A percentile compares a stretch with the other conserved stretches of the same genome.
phyloP scores from a whole-genome alignment of 2,113 vertebrate species.

The Burhinus oedicnemus region DNA sequence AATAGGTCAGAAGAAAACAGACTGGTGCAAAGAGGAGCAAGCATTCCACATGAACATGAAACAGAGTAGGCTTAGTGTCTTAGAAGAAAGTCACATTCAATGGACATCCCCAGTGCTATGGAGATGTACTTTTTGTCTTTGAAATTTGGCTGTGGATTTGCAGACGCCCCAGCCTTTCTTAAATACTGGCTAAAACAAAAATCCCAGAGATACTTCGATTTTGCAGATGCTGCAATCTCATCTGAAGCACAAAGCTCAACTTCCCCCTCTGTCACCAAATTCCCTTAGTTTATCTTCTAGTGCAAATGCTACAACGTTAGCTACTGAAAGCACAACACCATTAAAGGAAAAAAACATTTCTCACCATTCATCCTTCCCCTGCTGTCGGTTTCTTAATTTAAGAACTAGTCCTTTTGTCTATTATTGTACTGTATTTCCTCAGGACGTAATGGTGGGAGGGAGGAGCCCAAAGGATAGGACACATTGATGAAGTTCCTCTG shows the following conservation, averaged over 20 bases:
- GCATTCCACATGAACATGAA: background rate
- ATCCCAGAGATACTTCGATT: background rate
- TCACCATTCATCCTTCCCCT: background rate
- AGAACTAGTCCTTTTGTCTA: background rate
- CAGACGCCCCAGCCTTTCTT: background rate
- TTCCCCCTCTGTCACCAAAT: background rate
- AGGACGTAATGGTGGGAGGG: background rate
- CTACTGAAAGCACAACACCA: background rate
- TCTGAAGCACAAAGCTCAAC: background rate
- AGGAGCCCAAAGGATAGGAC: background rate
- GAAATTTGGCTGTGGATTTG: background rate
- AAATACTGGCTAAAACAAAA: background rate
- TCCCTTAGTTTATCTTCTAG: background rate
- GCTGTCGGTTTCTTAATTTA: background rate
- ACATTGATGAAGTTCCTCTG: constrained; percentile 24
- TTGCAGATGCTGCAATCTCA: background rate
- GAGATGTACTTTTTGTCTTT: background rate
- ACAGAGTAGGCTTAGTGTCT: background rate
- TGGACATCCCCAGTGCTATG: background rate
- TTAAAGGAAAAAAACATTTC: background rate
- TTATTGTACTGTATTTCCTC: background rate
- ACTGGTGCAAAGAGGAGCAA: background rate
- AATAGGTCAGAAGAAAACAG: background rate
- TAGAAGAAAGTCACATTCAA: background rate
- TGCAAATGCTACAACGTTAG: background rate